Base-by-base conservation (phyloP, 2,888 invertebrate species). In the Drosophila kanekoi region DNA sequence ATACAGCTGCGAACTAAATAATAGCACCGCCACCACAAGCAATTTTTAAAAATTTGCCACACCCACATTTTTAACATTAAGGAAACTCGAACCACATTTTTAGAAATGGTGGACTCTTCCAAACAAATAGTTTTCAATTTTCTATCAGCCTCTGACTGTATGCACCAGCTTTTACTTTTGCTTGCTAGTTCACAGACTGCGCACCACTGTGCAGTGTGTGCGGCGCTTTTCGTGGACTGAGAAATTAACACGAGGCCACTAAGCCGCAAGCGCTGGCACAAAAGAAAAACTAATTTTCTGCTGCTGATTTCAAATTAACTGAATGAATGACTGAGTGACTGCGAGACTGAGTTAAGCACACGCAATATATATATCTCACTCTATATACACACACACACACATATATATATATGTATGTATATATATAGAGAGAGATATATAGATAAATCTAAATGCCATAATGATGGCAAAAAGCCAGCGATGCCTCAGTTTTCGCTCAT, bases 261-360 rank as follows among this genome's bases (percentile, higher is more conserved):
- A 87, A 81, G 79, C 81, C 81, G 60, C 43, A 45, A 53, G 76
- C 67, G 53, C 43, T 51, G 58, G 47, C 59, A 66, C 66, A 65
- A 77, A 75, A 62, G 72, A 70, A 83, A 90, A 90, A 90, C 87
- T 87, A 89, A 90, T 90, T 90, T 90, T 90, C 89, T 90, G 90
- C 87, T 87, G 72, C 80, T 89, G 91, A 90, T 89, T 90, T 90
- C 87, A 76, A 89, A 90, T 90, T 87, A 90, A 81, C 79, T 79
- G 76, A 90, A 80, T 79, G 81, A 90, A 87, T 89, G 87, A 86
- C 72, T 75, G 66, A 77, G 69, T 52, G 64, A 86, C 69, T 72
- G 57, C 52, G 60, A 64, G 58, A 60, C 69, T 51, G 49, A 58
- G 66, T 62, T 81, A 71, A 73, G 67, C 48, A 68, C 57, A 41